phyloP scores from a whole-genome alignment of 2,797 vertebrate species.

The Pantherophis alleghaniensis region DNA sequence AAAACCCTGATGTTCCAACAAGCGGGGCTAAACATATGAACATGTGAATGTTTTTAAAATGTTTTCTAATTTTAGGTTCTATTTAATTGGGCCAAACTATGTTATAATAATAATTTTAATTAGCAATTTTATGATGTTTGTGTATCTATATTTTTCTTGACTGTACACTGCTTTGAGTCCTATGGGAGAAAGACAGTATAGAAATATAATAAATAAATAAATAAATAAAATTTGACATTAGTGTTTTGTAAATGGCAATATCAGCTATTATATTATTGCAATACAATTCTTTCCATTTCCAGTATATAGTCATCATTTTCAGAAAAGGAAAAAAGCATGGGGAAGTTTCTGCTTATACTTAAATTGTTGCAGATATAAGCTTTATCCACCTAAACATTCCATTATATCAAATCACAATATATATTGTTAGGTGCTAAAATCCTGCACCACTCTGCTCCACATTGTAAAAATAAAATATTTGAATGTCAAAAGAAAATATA shows the following conservation, averaged over 20 bases:
- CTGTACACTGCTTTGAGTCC: too few relatives aligned
- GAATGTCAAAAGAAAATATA: slow-evolving; percentile 18
- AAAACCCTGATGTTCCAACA: too few relatives aligned
- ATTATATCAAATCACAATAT: slow-evolving; percentile 19
- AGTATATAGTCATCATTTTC: background rate
- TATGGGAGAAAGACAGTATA: too few relatives aligned
- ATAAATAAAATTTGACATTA: background rate
- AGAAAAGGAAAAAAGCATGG: background rate
- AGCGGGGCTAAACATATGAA: too few relatives aligned
- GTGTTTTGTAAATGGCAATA: rapidly evolving
- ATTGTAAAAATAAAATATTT: slow-evolving; percentile 8
- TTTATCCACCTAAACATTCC: background rate
- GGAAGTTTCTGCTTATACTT: background rate
- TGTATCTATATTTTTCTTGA: too few relatives aligned
- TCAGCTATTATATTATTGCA: background rate
- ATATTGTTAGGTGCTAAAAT: background rate
- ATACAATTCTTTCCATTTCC: slow-evolving; percentile 1
- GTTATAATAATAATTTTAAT: too few relatives aligned
- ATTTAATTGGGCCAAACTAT: too few relatives aligned
- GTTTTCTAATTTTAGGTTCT: too few relatives aligned
- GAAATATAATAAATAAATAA: too few relatives aligned
- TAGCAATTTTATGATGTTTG: too few relatives aligned
- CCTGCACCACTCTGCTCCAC: background rate
- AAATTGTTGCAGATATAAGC: background rate
- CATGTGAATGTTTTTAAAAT: too few relatives aligned